Conservation (phyloP, 2,888 invertebrate genomes). For the Fragum whitleyi region DNA sequence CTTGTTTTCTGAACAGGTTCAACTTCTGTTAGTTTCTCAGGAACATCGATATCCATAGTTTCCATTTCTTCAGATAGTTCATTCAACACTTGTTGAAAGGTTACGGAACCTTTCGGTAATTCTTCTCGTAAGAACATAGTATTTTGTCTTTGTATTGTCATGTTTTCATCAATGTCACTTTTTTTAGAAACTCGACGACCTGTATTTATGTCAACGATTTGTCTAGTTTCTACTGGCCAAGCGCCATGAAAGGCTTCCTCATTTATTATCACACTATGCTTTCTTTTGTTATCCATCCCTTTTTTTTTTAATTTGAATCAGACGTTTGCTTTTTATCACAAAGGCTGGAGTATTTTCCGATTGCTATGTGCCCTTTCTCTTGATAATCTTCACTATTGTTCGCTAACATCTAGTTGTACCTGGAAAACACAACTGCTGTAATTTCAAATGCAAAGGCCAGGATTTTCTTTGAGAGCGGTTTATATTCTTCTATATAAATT, state of each 20-base stretch:
- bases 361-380: too few relatives aligned
- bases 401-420: too few relatives aligned
- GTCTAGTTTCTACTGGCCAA: conserved; percentile 1
- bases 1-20: background rate
- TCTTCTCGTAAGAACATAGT: conserved; percentile 26
- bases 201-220: background rate
- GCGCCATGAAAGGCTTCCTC: conserved; percentile 12
- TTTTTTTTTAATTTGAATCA: background rate
- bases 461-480: too few relatives aligned
- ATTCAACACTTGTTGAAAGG: conserved; percentile 44
- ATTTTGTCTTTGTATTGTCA: background rate
- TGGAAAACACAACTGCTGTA: too few relatives aligned
- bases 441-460: too few relatives aligned
- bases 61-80: conserved; percentile 44
- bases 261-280: background rate
- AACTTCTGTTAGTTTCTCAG: background rate
- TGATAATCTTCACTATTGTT: too few relatives aligned
- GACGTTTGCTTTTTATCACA: too few relatives aligned
- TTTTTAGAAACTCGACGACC: background rate
- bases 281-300: background rate
- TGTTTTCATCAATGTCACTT: background rate
- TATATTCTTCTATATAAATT: too few relatives aligned
- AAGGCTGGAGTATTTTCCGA: too few relatives aligned
- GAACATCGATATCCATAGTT: conserved; percentile 9
- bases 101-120: conserved; percentile 44